A percentile compares a stretch with the other conserved stretches of the same genome.
phyloP scores from a whole-genome alignment of 23 tunicate genomes.

The Botrylloides violaceus region DNA sequence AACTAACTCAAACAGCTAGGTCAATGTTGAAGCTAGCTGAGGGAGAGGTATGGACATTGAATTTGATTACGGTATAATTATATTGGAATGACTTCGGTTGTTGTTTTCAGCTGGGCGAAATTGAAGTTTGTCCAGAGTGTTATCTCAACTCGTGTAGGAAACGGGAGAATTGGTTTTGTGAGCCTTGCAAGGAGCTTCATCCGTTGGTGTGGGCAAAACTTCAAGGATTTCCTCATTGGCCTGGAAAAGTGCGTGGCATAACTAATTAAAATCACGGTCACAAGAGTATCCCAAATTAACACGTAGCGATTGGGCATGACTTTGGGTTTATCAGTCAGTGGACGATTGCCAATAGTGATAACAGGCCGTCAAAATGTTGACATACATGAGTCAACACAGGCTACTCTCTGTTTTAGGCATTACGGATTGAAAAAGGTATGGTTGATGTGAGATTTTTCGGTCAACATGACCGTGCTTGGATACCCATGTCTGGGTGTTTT shows the following conservation, averaged over 20 bases:
- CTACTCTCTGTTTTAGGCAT: slow-evolving; percentile 71
- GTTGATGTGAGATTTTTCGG: slow-evolving; percentile 98
- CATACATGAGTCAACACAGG: no score
- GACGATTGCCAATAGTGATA: no score
- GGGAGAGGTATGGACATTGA: slow-evolving; percentile 46
- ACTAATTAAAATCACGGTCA: neutral
- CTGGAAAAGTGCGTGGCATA: slow-evolving; percentile 72
- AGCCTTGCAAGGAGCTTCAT: slow-evolving; percentile 86
- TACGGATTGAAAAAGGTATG: slow-evolving; percentile 65
- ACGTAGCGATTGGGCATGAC: no score
- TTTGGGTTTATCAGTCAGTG: no score
- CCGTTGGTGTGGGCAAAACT: slow-evolving; percentile 95
- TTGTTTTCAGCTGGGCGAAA: slow-evolving; percentile 67
- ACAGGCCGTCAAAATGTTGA: no score
- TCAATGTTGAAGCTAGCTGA: slow-evolving; percentile 81
- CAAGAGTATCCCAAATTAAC: no score
- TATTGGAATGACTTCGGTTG: neutral
- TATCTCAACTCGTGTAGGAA: slow-evolving; percentile 85
- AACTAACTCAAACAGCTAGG: slow-evolving; percentile 68
- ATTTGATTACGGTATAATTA: neutral
- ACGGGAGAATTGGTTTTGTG: slow-evolving; percentile 90
- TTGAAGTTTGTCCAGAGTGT: slow-evolving; percentile 98
- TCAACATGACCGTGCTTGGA: slow-evolving; percentile 99
- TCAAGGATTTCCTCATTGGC: slow-evolving; percentile 99
- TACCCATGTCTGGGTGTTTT: slow-evolving; percentile 61